Conservation (phyloP, 2,797 vertebrate genomes). For the Lithobates pipiens region DNA sequence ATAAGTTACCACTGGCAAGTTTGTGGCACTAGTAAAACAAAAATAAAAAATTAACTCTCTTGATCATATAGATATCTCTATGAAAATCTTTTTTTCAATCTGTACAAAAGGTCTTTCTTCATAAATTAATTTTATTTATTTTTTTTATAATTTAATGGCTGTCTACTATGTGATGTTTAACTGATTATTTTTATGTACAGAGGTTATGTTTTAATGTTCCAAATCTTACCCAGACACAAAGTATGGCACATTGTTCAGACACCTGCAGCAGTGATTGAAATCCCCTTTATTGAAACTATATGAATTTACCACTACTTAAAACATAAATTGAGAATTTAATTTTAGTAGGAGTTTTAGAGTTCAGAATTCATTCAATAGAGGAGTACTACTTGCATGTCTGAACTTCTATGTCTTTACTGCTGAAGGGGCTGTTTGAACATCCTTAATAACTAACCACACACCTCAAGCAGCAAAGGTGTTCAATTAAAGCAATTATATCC, state of each 20-base stretch:
- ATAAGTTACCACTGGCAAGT: slow-evolving; percentile 94
- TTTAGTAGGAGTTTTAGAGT: slow-evolving; percentile 78
- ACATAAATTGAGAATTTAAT: slow-evolving; percentile 73
- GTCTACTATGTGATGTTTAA: slow-evolving; percentile 94
- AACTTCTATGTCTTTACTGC: slow-evolving; percentile 73
- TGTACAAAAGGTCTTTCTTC: slow-evolving; percentile 99
- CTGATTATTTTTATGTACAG: slow-evolving; percentile 88
- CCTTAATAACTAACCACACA: slow-evolving; percentile 2
- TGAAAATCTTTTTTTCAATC: slow-evolving; percentile 96
- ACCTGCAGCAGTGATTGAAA: slow-evolving; percentile 87
- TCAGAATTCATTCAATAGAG: slow-evolving; percentile 75
- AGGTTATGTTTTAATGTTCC: slow-evolving; percentile 81
- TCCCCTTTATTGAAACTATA: slow-evolving; percentile 79
- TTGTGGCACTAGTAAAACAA: slow-evolving; percentile 94
- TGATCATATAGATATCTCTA: slow-evolving; percentile 96
- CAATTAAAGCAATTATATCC: slow-evolving; percentile 81
- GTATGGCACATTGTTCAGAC: slow-evolving; percentile 97
- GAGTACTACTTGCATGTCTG: slow-evolving; percentile 80
- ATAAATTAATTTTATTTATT: slow-evolving; percentile 96
- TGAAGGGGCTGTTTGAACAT: slow-evolving; percentile 1
- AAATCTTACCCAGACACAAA: slow-evolving; percentile 90
- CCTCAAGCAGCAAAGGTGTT: slow-evolving; percentile 48
- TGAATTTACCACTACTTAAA: slow-evolving; percentile 79
- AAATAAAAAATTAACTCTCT: slow-evolving; percentile 93
- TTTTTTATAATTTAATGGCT: slow-evolving; percentile 95